Evolutionary conservation across 1,140 invertebrate species (phyloP).

Genomic region (Drosophila lini): DNA sequence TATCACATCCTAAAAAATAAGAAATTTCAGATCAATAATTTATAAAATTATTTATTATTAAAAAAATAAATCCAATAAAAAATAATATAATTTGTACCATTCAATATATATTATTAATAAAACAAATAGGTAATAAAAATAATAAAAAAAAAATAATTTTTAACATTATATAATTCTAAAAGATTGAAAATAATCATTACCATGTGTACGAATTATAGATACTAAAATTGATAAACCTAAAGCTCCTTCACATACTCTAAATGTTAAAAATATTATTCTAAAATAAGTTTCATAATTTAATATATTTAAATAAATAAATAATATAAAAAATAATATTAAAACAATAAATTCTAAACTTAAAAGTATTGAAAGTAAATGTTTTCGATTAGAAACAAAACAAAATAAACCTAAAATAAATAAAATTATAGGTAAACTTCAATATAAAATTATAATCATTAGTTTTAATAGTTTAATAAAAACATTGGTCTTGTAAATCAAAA

Average conservation of each 20-base stretch:
- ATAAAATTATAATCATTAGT: constrained; percentile 84
- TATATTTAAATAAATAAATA: constrained; percentile 85
- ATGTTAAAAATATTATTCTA: constrained; percentile 86
- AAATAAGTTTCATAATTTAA: constrained; percentile 62
- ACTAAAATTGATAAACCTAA: constrained; percentile 87
- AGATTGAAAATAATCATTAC: constrained; percentile 86
- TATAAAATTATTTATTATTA: constrained; percentile 82
- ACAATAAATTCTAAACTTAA: constrained; percentile 86
- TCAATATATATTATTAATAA: constrained; percentile 77
- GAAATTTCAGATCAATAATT: constrained; percentile 77
- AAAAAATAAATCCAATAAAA: constrained; percentile 83
- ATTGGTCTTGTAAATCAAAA: constrained; percentile 87
- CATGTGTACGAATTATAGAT: constrained; percentile 86
- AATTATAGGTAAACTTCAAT: constrained; percentile 80
- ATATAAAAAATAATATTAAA: constrained; percentile 85
- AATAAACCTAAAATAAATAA: constrained; percentile 77
- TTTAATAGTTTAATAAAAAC: constrained; percentile 87
- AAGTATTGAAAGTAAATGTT: constrained; percentile 85
- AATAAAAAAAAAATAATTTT: constrained; percentile 84
- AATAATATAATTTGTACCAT: constrained; percentile 83
- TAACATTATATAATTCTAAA: constrained; percentile 86
- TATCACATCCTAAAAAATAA: constrained; percentile 85
- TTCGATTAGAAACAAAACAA: constrained; percentile 85
- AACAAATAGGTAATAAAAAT: constrained; percentile 84
- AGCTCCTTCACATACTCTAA: constrained; percentile 86